A percentile compares a stretch with the other conserved stretches of the same genome.
phyloP scores from a whole-genome alignment of 2,113 vertebrate species.

The Podarcis raffonei region DNA sequence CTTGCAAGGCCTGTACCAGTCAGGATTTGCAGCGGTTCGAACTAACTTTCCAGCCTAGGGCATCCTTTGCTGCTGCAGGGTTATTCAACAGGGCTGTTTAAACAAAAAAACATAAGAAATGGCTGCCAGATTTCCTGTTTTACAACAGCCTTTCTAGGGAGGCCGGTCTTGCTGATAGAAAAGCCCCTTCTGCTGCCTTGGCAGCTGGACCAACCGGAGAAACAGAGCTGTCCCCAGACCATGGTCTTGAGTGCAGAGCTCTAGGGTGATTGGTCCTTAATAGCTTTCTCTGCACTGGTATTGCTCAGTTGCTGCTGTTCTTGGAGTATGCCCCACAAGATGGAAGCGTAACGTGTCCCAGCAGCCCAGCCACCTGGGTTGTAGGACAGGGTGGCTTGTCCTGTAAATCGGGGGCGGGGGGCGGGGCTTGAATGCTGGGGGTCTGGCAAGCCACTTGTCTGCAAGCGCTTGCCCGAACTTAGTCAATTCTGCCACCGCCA shows the following conservation, averaged over 20 bases:
- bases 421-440: not conserved
- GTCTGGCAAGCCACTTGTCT: not conserved
- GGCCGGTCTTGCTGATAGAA: constrained; percentile 43
- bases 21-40: not conserved
- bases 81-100: not conserved
- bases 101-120: not conserved
- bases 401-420: too few relatives aligned
- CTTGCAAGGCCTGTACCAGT: not conserved
- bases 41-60: not conserved
- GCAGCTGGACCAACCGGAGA: constrained; percentile 44
- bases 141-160: constrained; percentile 49
- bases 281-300: not conserved
- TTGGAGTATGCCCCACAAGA: not conserved
- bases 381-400: too few relatives aligned
- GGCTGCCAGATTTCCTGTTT: constrained; percentile 52
- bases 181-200: constrained; percentile 59
- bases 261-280: not conserved
- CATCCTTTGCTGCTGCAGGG: not conserved
- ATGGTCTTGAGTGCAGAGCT: not conserved
- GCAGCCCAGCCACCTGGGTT: not conserved
- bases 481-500: too few relatives aligned
- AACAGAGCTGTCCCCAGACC: not conserved
- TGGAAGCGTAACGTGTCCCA: not conserved
- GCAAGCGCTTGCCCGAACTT: not conserved
- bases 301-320: not conserved